Evolutionary conservation across 2,888 invertebrate genomes (phyloP), one percentile per base, ranked within the genome.

Genomic region (Heliconius hortense): DNA sequence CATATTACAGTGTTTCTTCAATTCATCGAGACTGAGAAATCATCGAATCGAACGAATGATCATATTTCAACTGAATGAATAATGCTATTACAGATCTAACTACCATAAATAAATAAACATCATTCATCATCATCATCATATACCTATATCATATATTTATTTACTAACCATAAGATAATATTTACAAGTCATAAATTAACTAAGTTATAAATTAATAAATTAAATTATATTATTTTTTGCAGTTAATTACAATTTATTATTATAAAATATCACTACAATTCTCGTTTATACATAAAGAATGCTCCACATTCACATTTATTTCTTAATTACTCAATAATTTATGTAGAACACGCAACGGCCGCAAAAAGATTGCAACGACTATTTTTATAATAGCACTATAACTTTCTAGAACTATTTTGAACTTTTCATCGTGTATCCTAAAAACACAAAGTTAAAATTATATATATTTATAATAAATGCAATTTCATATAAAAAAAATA

Each of bases 291-390:
- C n/a, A 64, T 64, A 64, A n/a, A 35, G 35, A 64, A 39, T 64
- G 24, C 24, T n/a, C 35, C 13, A 39, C 64, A 64, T 39, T 39
- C 39, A 39, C 35, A 48, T 48, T 21, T 18, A 18, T 48, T 48
- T 48, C 2, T 59, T 26, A 24, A n/a, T 24, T 39, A 5, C 21
- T 31, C 56, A 53, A 70, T 31, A 70, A 70, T 21, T 60, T 35
- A n/a, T 24, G 24, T 71, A 60, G 70, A 71, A 71, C 60, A 71
- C 70, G 60, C 60, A 60, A 71, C 70, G 60, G 60, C 18, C 70
- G n/a, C 26, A 26, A 18, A n/a, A 48, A 53, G 21, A 26, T 28
- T 26, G 10, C 53, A 53, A 26, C 56, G 24, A 24, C 5, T 31
- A 56, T 70, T 28, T 28, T 56, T n/a, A 64, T 64, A 64, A 35